Base-by-base conservation (phyloP, 2,888 invertebrate genomes). In the Thecocarcelia acutangulata region DNA sequence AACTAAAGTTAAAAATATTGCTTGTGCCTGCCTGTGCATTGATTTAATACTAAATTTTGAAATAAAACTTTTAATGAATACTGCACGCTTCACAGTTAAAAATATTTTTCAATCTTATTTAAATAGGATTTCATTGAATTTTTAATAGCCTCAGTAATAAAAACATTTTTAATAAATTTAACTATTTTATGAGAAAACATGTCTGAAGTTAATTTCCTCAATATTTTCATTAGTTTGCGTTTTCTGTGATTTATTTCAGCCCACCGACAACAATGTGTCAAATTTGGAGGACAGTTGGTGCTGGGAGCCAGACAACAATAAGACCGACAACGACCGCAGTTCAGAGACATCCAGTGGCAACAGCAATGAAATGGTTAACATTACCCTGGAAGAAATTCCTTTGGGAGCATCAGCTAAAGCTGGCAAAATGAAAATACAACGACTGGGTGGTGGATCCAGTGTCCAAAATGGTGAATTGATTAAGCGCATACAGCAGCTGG, bases 401-500 rank as follows among this genome's bases (percentile, higher is more conserved):
- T 58, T 84, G 80, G 84, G 76, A 9, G 59, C 64, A 8, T 63
- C 70, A 4, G 59, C 75, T 19, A 80, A 91, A 91, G 52, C 66
- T 1, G 12, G 64, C 12, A 83, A 85, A 90, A 85, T 63, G 87
- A 91, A 58, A 92, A 93, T 85, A 90, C 91, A 68, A 90, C 91
- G 61, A 11, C 56, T 82, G 70, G 82, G 82, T 12, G 63, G 24
- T n/a, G 80, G 59, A n/a, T 54, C 37, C 8, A 11, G 63, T 1
- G 13, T 12, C 0, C 75, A 80, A n/a, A 46, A 84, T 68, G 37
- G 63, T 5, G 84, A 85, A 56, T 91, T 93, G 74, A 89, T 90
- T 13, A 86, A 86, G n/a, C 91, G 93, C 86, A 90, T 92, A 9
- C 90, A 91, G 83, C 87, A 87, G 48, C 87, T 93, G 72, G 86